These are phyloP conservation scores for Uloborus diversus DNA, from an alignment of 1,140 invertebrate species.

Conservation along the genomic window DNA sequence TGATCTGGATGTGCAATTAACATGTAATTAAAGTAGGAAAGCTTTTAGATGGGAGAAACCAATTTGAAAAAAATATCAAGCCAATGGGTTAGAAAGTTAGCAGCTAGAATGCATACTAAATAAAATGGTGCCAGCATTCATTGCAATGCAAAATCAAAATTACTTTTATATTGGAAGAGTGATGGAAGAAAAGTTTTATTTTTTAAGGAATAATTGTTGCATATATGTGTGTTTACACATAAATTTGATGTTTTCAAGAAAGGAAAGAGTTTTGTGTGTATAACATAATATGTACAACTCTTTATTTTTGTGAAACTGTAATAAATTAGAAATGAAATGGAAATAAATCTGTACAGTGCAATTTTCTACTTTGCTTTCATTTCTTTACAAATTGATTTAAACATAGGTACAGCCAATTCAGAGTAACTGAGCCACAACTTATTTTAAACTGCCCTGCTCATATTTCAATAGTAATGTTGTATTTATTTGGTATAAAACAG, in stretches of 20 bases:
- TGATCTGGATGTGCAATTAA: too few species aligned
- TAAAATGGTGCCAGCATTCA: constrained; percentile 34
- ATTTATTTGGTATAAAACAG: too few species aligned
- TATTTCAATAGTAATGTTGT: too few species aligned
- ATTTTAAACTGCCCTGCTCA: too few species aligned
- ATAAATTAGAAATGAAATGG: background rate
- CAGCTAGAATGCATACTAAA: background rate
- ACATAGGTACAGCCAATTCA: too few species aligned
- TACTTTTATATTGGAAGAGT: constrained; percentile 2
- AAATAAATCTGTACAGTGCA: background rate
- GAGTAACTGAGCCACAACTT: too few species aligned
- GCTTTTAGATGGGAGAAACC: too few species aligned
- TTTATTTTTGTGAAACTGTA: constrained; percentile 28
- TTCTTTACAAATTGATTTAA: too few species aligned
- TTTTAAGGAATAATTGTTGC: constrained; percentile 5
- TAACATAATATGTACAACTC: background rate
- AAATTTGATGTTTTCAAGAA: background rate
- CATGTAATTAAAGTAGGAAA: too few species aligned
- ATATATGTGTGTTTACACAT: constrained; percentile 5
- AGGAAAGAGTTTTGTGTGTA: background rate
- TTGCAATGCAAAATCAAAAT: constrained; percentile 34
- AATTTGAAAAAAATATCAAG: too few species aligned
- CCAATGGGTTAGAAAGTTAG: too few species aligned
- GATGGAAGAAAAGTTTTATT: constrained; percentile 6
- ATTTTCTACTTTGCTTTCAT: too few species aligned